Evolutionary conservation across 2,113 vertebrate genomes (phyloP).

Genomic region (Raphicerus campestris): DNA sequence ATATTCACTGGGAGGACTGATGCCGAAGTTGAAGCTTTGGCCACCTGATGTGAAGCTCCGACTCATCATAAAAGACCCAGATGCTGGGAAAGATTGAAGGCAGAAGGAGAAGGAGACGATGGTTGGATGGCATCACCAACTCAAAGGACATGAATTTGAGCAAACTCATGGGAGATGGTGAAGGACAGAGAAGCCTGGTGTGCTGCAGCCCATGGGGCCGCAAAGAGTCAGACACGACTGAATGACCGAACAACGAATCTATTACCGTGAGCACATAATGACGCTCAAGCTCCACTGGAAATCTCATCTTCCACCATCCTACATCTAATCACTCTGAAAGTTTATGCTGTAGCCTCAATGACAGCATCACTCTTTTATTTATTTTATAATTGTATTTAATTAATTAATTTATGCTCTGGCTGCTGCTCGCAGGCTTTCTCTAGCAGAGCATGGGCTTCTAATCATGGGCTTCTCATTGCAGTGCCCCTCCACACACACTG

Average conservation of each 20-base stretch:
- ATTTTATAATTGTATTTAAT: background rate
- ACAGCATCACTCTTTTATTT: background rate
- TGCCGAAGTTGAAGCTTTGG: background rate
- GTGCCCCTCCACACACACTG: background rate
- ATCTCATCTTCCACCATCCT: background rate
- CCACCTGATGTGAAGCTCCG: background rate
- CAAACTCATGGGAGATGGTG: background rate
- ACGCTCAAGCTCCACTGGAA: background rate
- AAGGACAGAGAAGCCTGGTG: background rate
- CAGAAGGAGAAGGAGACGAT: background rate
- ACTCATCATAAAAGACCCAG: background rate
- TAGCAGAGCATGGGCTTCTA: background rate
- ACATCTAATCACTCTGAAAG: background rate
- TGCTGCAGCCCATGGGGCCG: background rate
- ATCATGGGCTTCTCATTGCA: background rate
- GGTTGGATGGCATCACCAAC: background rate
- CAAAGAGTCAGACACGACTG: background rate
- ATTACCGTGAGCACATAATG: background rate
- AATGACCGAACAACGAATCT: background rate
- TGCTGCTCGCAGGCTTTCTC: background rate
- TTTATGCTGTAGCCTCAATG: background rate
- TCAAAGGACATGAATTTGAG: background rate
- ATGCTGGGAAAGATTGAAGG: background rate
- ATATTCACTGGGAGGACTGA: background rate
- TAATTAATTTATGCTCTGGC: background rate